Percentiles rank a stretch among this genome's conserved stretches.
phyloP scores from a whole-genome alignment of 2,888 invertebrate species.

The Temnothorax ravouxi region DNA sequence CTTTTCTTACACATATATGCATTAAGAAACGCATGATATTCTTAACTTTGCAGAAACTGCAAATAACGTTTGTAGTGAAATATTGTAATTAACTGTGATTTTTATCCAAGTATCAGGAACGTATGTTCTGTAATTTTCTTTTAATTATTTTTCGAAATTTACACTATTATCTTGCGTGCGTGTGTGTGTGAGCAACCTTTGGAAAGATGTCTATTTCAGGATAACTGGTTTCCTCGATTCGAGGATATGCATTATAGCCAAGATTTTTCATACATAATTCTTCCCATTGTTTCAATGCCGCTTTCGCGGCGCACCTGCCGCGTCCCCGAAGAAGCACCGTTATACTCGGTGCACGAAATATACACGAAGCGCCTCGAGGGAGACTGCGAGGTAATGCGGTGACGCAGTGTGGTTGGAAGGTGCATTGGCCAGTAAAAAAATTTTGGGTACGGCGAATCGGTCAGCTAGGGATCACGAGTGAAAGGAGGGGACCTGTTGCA shows the following conservation, averaged over 20 bases:
- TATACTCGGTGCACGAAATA: conserved; percentile 70
- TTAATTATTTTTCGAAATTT: conserved; percentile 5
- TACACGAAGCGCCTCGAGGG: conserved; percentile 66
- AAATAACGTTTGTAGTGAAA: not conserved
- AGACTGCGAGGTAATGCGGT: conserved; percentile 48
- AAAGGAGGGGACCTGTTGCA: conserved; percentile 8
- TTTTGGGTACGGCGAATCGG: conserved; percentile 1
- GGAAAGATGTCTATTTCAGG: not conserved
- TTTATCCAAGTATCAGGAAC: not conserved
- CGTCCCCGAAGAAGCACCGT: conserved; percentile 68
- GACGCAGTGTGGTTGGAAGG: conserved; percentile 31
- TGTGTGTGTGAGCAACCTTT: not conserved
- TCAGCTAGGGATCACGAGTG: not conserved
- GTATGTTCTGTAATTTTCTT: not conserved
- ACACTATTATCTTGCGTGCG: not conserved
- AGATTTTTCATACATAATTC: conserved; percentile 22
- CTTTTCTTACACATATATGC: not conserved
- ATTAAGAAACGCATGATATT: not conserved
- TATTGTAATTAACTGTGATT: not conserved
- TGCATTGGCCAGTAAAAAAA: conserved; percentile 46
- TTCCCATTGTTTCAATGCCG: conserved; percentile 35
- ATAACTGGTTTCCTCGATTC: not conserved
- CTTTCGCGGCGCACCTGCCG: conserved; percentile 67
- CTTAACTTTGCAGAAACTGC: not conserved
- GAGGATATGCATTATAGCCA: not conserved